These are phyloP conservation scores for Caracal caracal DNA, from an alignment of 2,113 vertebrate genomes.

Conservation along the genomic window DNA sequence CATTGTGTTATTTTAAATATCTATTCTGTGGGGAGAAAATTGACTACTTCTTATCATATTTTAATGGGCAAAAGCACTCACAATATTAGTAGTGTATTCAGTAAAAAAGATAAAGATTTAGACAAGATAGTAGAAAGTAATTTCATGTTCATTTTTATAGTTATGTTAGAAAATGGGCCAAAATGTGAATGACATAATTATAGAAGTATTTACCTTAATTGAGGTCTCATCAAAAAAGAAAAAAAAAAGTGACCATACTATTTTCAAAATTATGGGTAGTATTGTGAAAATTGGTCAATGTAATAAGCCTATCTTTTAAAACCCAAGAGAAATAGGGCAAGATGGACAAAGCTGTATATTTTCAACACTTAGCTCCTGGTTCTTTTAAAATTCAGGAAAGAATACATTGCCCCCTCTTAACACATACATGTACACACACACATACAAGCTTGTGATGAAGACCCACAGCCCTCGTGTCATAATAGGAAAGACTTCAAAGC, in stretches of 20 bases:
- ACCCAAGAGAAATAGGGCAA: slow-evolving; percentile 24
- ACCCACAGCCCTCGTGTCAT: not conserved
- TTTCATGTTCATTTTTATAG: slow-evolving; percentile 60
- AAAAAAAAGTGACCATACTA: not conserved
- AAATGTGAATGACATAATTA: slow-evolving; percentile 67
- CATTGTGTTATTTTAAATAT: slow-evolving; percentile 42
- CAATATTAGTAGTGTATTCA: slow-evolving; percentile 20
- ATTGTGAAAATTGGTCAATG: slow-evolving; percentile 51
- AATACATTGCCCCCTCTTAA: fast-evolving
- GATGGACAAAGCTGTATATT: not conserved
- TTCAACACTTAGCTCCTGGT: not conserved
- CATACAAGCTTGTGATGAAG: not conserved
- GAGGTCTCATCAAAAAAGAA: slow-evolving; percentile 22
- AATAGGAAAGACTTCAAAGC: not conserved
- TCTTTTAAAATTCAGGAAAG: slow-evolving; percentile 3
- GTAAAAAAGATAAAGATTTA: slow-evolving; percentile 60
- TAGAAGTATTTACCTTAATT: slow-evolving; percentile 68
- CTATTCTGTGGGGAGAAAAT: not conserved
- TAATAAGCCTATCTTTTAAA: slow-evolving; percentile 48
- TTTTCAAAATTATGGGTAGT: slow-evolving; percentile 63
- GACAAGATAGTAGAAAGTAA: slow-evolving; percentile 59
- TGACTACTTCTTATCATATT: not conserved
- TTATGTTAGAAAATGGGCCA: slow-evolving; percentile 63
- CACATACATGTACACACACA: not conserved
- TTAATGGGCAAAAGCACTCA: slow-evolving; percentile 29